Conservation (phyloP, 1,140 invertebrate species). For the Apocrypta bakeri region DNA sequence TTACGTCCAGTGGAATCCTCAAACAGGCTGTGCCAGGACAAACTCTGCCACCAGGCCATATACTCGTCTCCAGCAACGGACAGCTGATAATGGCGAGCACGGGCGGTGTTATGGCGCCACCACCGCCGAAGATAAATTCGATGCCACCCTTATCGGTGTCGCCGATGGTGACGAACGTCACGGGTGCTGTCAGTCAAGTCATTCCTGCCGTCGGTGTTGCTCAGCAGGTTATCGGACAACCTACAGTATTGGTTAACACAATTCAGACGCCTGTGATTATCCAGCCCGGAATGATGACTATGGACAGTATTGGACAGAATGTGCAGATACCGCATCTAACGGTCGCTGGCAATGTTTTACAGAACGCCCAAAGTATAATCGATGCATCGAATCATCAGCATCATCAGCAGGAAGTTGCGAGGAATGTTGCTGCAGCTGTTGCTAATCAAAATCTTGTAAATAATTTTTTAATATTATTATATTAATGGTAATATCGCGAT, state of each 20-base stretch:
- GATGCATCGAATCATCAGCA: constrained; percentile 64
- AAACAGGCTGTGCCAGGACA: constrained; percentile 72
- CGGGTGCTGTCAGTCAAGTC: constrained; percentile 81
- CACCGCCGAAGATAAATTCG: constrained; percentile 79
- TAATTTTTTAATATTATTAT: background rate
- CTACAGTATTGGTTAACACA: constrained; percentile 87
- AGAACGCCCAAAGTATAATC: constrained; percentile 75
- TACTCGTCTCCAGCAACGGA: constrained; percentile 83
- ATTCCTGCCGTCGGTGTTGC: constrained; percentile 77
- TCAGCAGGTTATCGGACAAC: constrained; percentile 82
- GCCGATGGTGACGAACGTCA: constrained; percentile 82
- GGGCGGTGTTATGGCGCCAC: constrained; percentile 78
- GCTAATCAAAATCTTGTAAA: constrained; percentile 65
- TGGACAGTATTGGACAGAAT: constrained; percentile 80
- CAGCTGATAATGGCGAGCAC: constrained; percentile 82
- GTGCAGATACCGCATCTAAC: constrained; percentile 79
- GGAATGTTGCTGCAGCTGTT: constrained; percentile 65
- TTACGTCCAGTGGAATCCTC: constrained; percentile 68
- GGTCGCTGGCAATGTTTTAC: constrained; percentile 80
- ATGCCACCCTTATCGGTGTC: constrained; percentile 82
- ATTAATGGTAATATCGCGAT: background rate
- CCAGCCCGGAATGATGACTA: constrained; percentile 83
- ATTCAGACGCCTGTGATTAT: constrained; percentile 86
- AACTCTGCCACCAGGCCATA: constrained; percentile 80
- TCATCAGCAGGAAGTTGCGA: constrained; percentile 70